Evolutionary conservation across 2,888 invertebrate species (phyloP).

Genomic region (Ptilodon capucinus): DNA sequence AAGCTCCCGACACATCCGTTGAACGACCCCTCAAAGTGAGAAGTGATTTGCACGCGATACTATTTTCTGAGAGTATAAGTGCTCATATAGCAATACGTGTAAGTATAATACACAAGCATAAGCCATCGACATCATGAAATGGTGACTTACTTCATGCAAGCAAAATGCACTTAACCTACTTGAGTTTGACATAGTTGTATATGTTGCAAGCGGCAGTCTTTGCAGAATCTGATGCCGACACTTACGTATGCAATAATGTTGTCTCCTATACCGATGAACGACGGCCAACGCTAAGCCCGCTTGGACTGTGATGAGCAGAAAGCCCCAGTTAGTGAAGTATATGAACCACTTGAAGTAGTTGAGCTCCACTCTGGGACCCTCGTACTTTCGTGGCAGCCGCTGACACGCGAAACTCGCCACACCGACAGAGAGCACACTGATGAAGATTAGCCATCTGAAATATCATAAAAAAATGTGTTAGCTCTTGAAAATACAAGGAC

Average conservation of each 20-base stretch:
- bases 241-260: constrained; percentile 61
- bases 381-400: constrained; percentile 58
- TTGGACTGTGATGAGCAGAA: constrained; percentile 81
- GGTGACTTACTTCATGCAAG: too few relatives aligned
- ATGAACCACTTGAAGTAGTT: constrained; percentile 86
- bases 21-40: too few relatives aligned
- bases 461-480: not conserved
- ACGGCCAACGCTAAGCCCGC: constrained; percentile 79
- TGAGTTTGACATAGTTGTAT: too few relatives aligned
- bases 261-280: constrained; percentile 69
- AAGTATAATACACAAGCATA: too few relatives aligned
- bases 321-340: constrained; percentile 89
- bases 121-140: too few relatives aligned
- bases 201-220: not conserved
- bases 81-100: too few relatives aligned
- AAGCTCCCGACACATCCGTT: not conserved
- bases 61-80: too few relatives aligned
- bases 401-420: constrained; percentile 73
- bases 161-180: too few relatives aligned
- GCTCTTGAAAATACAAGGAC: too few relatives aligned
- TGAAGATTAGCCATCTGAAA: constrained; percentile 79
- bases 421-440: constrained; percentile 70
- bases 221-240: constrained; percentile 10
- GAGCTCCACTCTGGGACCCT: constrained; percentile 59
- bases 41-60: too few relatives aligned